Evolutionary conservation across 2,113 vertebrate species (phyloP), one percentile per base, ranked within the genome.

Genomic region (Corythaixoides concolor): DNA sequence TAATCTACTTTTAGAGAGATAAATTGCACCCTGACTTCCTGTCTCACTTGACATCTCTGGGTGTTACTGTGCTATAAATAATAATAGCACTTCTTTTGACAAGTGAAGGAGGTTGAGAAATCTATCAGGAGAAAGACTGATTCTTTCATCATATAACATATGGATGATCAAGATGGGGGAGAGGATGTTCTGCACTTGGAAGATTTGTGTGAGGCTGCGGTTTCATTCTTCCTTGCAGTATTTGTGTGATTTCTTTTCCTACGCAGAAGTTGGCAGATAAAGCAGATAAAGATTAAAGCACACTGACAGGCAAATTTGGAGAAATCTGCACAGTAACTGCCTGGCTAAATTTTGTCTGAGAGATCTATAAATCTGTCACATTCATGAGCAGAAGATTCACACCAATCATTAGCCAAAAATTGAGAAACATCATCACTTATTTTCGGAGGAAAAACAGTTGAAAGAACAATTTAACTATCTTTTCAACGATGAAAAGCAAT

Each of bases 261-360:
- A 14, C 35, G 26, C 6, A 78, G 30, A 95, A 87, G 3, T 5
- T 92, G 89, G n/a, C 76, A 93, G 50, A 89, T 88, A 86, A 90
- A 90, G 33, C 14, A 83, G 66, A 73, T 68, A 62, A 89, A 81
- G 60, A 81, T 43, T 87, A 77, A 78, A 88, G 37, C 33, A 89
- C 52, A 87, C 55, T 87, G 84, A 87, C 39, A 79, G 22, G 52
- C 22, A 82, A 64, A 89, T 85, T 68, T 89, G 47, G 62, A 86
- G 35, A 92, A 89, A 95, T 87, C 92, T 89, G 56, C 79, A 85
- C 84, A 74, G 55, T 70, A 90, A 78, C 68, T 84, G 59, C 55
- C 32, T 86, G 64, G 59, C 14, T 95, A 87, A 77, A 87, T 93
- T 95, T 94, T 85, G 28, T 43, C 27, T 78, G 21, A 52, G 56